Conservation (phyloP, 1,140 invertebrate species). For the Habropoda laboriosa region DNA sequence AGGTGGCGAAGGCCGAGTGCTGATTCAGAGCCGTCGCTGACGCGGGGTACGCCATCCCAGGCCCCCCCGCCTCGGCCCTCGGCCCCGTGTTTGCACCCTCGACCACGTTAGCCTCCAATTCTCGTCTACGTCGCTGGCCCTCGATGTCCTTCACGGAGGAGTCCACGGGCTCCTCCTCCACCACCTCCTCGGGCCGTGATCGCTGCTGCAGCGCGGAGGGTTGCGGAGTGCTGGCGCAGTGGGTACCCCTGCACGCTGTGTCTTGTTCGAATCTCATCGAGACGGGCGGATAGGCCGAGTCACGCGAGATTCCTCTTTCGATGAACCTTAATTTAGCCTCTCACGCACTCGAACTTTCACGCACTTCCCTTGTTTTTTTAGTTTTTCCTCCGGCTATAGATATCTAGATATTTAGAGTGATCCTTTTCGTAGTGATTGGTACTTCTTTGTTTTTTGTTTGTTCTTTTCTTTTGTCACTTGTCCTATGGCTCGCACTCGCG, state of each 20-base stretch:
- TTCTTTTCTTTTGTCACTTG: too few species aligned
- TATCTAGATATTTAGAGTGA: too few species aligned
- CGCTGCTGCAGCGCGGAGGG: constrained; percentile 75
- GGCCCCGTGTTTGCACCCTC: constrained; percentile 80
- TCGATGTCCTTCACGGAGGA: constrained; percentile 69
- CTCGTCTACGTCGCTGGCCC: constrained; percentile 62
- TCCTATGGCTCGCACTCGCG: too few species aligned
- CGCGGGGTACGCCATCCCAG: constrained; percentile 81
- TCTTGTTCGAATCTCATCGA: constrained; percentile 83
- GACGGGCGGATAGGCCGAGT: constrained; percentile 77
- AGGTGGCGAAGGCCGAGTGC: constrained; percentile 77
- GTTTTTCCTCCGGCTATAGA: background rate
- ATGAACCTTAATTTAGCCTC: too few species aligned
- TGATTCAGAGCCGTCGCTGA: constrained; percentile 79
- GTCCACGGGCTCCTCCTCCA: constrained; percentile 72
- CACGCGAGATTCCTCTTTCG: constrained; percentile 79
- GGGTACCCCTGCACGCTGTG: constrained; percentile 81
- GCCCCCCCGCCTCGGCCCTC: constrained; percentile 79
- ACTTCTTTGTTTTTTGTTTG: too few species aligned
- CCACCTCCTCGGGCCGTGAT: constrained; percentile 64
- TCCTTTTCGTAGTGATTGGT: too few species aligned
- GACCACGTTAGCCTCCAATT: constrained; percentile 75
- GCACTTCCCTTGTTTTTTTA: background rate
- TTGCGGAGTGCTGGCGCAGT: constrained; percentile 82
- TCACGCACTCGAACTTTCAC: constrained; percentile 69